Conservation (phyloP, 2,888 invertebrate species). For the Aporophyla nigra region DNA sequence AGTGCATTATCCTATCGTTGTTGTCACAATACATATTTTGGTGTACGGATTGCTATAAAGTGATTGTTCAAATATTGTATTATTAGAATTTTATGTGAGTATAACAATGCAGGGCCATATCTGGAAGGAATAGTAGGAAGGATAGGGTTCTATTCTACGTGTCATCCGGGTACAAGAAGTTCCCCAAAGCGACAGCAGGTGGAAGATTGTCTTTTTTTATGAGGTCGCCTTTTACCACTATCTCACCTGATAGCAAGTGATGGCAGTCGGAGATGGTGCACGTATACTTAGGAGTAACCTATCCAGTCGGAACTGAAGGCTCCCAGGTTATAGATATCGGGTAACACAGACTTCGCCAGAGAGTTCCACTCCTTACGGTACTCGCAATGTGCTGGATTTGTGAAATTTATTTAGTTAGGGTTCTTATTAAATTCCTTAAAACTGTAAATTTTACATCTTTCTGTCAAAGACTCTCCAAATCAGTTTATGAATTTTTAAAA, state of each 20-base stretch:
- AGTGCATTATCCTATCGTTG: no score
- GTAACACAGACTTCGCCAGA: constrained; percentile 10
- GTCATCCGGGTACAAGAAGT: background rate
- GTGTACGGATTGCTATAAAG: no score
- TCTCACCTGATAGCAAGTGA: constrained; percentile 15
- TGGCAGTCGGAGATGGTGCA: background rate
- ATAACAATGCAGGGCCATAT: no score
- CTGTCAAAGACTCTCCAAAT: background rate
- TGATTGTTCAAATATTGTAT: no score
- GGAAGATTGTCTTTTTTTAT: background rate
- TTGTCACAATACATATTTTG: no score
- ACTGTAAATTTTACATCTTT: background rate
- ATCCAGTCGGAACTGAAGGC: constrained; percentile 4
- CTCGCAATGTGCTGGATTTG: constrained; percentile 8
- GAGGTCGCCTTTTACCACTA: background rate
- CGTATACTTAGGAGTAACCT: background rate
- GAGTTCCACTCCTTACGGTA: constrained; percentile 17
- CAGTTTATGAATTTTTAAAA: background rate
- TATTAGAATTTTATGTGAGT: no score
- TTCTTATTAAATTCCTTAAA: background rate
- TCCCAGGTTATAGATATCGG: constrained; percentile 4
- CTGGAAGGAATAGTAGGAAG: no score
- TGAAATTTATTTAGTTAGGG: background rate
- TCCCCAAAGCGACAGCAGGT: background rate
- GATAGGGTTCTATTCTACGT: no score